Percentiles rank a stretch among this genome's conserved stretches.
Conservation (phyloP, 2,113 vertebrate species). For the Thunnus maccoyii region DNA sequence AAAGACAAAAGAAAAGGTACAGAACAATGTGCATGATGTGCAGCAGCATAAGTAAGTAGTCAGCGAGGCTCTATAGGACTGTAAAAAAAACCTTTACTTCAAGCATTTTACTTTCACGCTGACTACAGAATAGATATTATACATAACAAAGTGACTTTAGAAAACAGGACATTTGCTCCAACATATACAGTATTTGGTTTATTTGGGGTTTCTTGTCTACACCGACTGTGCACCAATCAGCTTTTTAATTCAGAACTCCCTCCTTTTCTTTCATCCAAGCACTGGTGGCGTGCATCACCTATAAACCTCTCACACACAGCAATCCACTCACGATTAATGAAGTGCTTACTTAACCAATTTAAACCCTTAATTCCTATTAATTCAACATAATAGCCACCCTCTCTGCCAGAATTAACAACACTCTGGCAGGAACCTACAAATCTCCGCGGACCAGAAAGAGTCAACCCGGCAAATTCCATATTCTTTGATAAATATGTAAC, state of each 20-base stretch:
- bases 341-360: conserved; percentile 89
- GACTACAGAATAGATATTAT: neutral
- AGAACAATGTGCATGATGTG: neutral
- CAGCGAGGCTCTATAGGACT: neutral
- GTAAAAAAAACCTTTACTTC: neutral
- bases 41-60: conserved; percentile 13
- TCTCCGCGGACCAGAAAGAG: conserved; percentile 83
- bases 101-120: neutral
- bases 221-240: conserved; percentile 6
- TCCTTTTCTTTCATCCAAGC: conserved; percentile 40
- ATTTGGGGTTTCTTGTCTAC: conserved; percentile 3
- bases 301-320: conserved; percentile 71
- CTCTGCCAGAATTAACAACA: conserved; percentile 85
- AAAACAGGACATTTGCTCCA: neutral
- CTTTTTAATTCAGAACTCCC: conserved; percentile 41
- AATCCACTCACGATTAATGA: conserved; percentile 85
- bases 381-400: conserved; percentile 86
- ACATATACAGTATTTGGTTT: neutral
- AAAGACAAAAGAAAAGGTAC: neutral
- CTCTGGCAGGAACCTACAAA: conserved; percentile 78
- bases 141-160: neutral
- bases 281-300: conserved; percentile 40
- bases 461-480: conserved; percentile 83
- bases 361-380: conserved; percentile 87
- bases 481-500: conserved; percentile 86